Conservation (phyloP, 2,113 vertebrate genomes). For the Solenodon paradoxus region DNA sequence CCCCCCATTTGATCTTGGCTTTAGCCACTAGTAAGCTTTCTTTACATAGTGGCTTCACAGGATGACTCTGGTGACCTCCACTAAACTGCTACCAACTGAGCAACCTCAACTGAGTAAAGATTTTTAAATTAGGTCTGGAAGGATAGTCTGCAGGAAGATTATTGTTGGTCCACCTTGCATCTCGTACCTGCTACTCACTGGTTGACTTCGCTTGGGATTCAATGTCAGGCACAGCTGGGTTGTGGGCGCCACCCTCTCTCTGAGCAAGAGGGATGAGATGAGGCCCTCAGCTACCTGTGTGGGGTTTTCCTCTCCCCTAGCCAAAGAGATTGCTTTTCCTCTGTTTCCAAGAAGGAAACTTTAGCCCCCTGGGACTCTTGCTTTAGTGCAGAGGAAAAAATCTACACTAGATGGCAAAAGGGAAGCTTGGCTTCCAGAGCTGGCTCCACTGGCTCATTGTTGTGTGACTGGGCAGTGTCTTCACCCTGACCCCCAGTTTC, state of each 20-base stretch:
- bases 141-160: neutral
- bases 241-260: neutral
- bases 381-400: neutral
- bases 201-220: neutral
- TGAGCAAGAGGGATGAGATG: neutral
- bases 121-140: neutral
- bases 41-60: neutral
- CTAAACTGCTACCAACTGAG: neutral
- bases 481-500: neutral
- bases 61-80: neutral
- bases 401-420: neutral
- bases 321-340: neutral
- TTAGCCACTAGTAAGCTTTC: neutral
- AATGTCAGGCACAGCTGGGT: fast-evolving
- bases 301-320: neutral
- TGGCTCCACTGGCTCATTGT: neutral
- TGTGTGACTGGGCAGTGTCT: neutral
- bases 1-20: neutral
- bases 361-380: neutral
- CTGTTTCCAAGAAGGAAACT: neutral
- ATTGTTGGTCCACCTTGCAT: neutral
- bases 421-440: neutral
- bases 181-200: neutral
- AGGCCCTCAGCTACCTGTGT: neutral
- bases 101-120: neutral